Conservation (phyloP, 2,113 vertebrate genomes). For the Syrrhaptes paradoxus region DNA sequence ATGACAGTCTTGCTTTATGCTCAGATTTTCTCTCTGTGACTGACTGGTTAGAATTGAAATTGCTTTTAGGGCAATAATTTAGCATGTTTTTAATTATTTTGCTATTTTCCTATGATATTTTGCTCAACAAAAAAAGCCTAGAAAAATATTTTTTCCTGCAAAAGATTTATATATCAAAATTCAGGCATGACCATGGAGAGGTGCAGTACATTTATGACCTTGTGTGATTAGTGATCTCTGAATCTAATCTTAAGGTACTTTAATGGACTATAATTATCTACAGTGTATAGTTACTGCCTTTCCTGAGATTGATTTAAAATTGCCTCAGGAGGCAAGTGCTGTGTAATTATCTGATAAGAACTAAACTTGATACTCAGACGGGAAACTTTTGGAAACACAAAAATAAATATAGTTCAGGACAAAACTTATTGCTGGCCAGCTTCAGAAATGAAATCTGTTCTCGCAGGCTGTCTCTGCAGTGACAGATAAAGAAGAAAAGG, state of each 20-base stretch:
- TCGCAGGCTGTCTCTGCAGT: slow-evolving; percentile 6
- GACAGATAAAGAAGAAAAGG: slow-evolving; percentile 52
- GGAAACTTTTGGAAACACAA: slow-evolving; percentile 63
- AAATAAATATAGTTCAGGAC: slow-evolving; percentile 68
- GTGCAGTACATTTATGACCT: slow-evolving; percentile 68
- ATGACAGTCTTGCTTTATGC: slow-evolving; percentile 3
- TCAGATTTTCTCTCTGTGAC: neutral
- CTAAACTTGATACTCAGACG: slow-evolving; percentile 68
- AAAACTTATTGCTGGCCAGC: slow-evolving; percentile 42
- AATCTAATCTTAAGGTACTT: slow-evolving; percentile 74
- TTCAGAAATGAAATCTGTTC: slow-evolving; percentile 50
- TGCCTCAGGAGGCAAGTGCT: slow-evolving; percentile 68
- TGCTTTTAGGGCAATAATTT: slow-evolving; percentile 19
- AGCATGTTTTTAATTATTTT: slow-evolving; percentile 51
- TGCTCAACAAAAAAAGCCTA: neutral
- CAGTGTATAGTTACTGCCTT: slow-evolving; percentile 72
- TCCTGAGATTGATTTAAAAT: slow-evolving; percentile 74
- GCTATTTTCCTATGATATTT: slow-evolving; percentile 8
- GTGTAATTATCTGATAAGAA: slow-evolving; percentile 78
- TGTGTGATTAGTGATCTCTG: slow-evolving; percentile 73
- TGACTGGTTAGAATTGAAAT: neutral
- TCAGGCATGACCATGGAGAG: slow-evolving; percentile 25
- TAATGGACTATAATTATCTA: slow-evolving; percentile 77
- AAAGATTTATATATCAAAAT: slow-evolving; percentile 56
- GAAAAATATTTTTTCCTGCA: neutral